Conservation (phyloP, 2,797 vertebrate genomes). For the Chelon labrosus region DNA sequence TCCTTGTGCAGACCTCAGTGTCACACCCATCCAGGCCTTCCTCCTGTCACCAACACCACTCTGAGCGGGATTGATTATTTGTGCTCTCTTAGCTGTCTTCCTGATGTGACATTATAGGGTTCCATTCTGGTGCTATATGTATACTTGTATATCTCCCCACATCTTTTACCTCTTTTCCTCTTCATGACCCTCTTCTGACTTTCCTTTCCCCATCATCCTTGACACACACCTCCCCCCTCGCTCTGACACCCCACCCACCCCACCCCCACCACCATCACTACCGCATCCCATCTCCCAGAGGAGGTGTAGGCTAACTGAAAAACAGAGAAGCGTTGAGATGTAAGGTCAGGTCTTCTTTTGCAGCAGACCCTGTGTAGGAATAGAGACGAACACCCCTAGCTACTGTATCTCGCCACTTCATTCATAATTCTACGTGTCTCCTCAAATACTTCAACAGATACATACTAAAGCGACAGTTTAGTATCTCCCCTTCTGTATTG, state of each 20-base stretch:
- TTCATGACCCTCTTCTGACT: slow-evolving; percentile 42
- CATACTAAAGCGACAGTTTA: background rate
- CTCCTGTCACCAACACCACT: background rate
- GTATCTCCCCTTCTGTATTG: background rate
- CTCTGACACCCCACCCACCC: slow-evolving; percentile 1
- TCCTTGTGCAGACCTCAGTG: slow-evolving; percentile 52
- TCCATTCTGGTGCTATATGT: slow-evolving; percentile 1
- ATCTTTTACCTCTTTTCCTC: slow-evolving; percentile 46
- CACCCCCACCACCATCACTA: background rate
- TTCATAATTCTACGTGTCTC: slow-evolving; percentile 31
- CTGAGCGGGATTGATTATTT: background rate
- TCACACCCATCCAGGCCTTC: slow-evolving; percentile 39
- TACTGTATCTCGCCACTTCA: slow-evolving; percentile 22
- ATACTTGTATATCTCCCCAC: background rate
- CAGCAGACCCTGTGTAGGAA: slow-evolving; percentile 7
- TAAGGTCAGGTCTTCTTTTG: slow-evolving; percentile 51
- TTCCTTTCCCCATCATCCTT: slow-evolving; percentile 18
- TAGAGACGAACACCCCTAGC: background rate
- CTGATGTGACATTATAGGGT: background rate
- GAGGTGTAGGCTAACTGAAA: slow-evolving; percentile 26
- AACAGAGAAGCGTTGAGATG: slow-evolving; percentile 33
- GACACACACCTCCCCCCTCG: slow-evolving; percentile 21
- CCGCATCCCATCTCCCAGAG: slow-evolving; percentile 32
- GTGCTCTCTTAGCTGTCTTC: background rate
- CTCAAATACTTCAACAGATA: slow-evolving; percentile 1